A percentile compares a stretch with the other conserved stretches of the same genome.
Evolutionary conservation across 1,140 invertebrate genomes (phyloP).

Genomic region (Megalopta genalis): DNA sequence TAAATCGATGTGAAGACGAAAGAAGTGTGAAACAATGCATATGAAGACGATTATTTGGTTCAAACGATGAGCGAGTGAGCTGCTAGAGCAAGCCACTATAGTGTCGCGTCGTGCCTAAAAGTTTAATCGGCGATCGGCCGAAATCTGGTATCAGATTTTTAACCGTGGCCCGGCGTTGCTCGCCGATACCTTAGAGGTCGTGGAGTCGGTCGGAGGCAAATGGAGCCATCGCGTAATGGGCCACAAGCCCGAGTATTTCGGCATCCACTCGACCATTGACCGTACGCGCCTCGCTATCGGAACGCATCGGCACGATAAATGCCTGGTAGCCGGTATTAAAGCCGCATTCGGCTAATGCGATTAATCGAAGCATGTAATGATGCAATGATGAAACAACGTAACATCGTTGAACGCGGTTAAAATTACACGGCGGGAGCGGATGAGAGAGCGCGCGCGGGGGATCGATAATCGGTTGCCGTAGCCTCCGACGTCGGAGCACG

Average conservation of each 20-base stretch:
- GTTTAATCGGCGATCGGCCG: no score
- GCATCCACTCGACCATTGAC: slow-evolving; percentile 22
- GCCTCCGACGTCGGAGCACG: no score
- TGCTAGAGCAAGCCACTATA: no score
- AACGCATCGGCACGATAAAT: slow-evolving; percentile 60
- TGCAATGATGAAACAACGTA: slow-evolving; percentile 57
- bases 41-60: no score
- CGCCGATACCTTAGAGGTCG: neutral
- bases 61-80: no score
- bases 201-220: neutral
- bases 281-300: slow-evolving; percentile 55
- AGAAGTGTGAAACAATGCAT: no score
- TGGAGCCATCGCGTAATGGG: slow-evolving; percentile 14
- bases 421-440: slow-evolving; percentile 21
- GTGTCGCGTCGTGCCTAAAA: no score
- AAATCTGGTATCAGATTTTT: no score
- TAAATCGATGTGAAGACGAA: no score
- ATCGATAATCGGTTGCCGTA: slow-evolving; percentile 30
- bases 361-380: slow-evolving; percentile 62
- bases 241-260: slow-evolving; percentile 34
- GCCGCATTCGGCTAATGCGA: slow-evolving; percentile 62
- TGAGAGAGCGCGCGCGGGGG: neutral
- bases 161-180: no score
- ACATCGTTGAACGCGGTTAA: slow-evolving; percentile 44
- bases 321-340: slow-evolving; percentile 50